Evolutionary conservation across 2,113 vertebrate genomes (phyloP).

Genomic region (Burhinus bistriatus): DNA sequence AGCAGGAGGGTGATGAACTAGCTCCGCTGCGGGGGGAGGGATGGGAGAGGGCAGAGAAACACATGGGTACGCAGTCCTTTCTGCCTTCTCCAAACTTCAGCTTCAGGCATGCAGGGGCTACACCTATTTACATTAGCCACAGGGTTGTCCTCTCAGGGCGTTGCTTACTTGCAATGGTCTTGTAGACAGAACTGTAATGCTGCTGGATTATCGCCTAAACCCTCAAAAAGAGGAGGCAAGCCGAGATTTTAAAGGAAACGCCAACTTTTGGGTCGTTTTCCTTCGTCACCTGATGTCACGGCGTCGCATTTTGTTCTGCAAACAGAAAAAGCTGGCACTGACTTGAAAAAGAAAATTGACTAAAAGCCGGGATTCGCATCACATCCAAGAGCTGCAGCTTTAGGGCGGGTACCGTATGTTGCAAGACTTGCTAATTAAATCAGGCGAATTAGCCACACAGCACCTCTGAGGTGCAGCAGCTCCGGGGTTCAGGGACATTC

Average conservation of each 20-base stretch:
- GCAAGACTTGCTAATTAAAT: neutral
- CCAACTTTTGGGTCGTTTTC: neutral
- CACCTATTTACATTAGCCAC: neutral
- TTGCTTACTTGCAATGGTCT: neutral
- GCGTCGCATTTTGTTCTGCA: neutral
- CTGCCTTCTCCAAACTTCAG: neutral
- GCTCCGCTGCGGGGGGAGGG: accelerated
- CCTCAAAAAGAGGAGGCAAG: neutral
- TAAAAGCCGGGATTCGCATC: neutral
- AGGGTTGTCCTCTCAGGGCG: neutral
- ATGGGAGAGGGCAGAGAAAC: neutral
- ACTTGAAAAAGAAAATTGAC: neutral
- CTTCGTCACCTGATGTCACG: accelerated
- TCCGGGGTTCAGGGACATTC: neutral
- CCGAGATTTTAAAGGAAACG: neutral
- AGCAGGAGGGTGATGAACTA: neutral
- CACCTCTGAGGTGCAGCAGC: neutral
- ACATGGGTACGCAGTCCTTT: accelerated
- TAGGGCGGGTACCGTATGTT: neutral
- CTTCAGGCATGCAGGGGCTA: neutral
- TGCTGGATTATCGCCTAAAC: neutral
- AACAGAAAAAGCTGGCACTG: neutral
- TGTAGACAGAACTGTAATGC: neutral
- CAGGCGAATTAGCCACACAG: neutral
- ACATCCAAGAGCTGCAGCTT: neutral